Evolutionary conservation across 2,888 invertebrate species (phyloP).

Genomic region (Rhagonycha fulva): DNA sequence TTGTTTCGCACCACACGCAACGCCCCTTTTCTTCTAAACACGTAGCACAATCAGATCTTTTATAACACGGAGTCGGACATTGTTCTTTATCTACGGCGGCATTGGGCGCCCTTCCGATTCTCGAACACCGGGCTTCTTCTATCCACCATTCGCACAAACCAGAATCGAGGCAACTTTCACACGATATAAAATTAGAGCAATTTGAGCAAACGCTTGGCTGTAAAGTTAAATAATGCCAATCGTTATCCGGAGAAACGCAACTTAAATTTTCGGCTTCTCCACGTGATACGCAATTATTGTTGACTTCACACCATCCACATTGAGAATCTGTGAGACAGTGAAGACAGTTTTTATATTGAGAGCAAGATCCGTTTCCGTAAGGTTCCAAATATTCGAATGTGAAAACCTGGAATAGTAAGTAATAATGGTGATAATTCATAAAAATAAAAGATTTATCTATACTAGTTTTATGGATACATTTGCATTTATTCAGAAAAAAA

Average conservation of each 20-base stretch:
- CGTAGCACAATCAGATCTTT: constrained; percentile 74
- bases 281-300: constrained; percentile 71
- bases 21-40: constrained; percentile 84
- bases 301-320: constrained; percentile 91
- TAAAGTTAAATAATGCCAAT: constrained; percentile 81
- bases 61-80: constrained; percentile 83
- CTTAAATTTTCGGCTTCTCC: constrained; percentile 67
- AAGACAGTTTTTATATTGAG: constrained; percentile 79
- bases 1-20: constrained; percentile 96
- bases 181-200: constrained; percentile 88
- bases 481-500: too few relatives aligned
- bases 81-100: constrained; percentile 68
- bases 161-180: constrained; percentile 73
- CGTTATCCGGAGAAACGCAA: constrained; percentile 58
- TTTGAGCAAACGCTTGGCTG: constrained; percentile 83
- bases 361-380: constrained; percentile 79
- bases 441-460: too few relatives aligned
- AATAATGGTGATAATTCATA: background rate
- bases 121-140: constrained; percentile 83
- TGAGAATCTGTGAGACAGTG: constrained; percentile 85
- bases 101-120: constrained; percentile 71
- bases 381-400: constrained; percentile 90
- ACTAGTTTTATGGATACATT: too few relatives aligned
- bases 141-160: constrained; percentile 92
- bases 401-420: constrained; percentile 59